Evolutionary conservation across 2,113 vertebrate genomes (phyloP), one percentile per base, ranked within the genome.

Genomic region (Romanogobio albipinnatus): DNA sequence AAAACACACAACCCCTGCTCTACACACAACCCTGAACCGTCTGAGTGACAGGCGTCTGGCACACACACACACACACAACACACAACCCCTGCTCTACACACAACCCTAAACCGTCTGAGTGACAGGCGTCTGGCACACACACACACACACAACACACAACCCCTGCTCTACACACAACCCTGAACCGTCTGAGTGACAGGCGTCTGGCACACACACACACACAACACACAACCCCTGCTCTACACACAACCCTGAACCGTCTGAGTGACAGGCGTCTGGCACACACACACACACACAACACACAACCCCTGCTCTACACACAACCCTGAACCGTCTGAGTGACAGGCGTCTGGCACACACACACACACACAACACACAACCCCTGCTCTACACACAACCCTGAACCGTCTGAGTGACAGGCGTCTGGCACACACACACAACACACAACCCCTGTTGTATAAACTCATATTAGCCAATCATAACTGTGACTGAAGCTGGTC

Each of bases 261-360:
- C 61, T 82, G 83, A 82, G 29, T 82, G 83, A 74, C 83, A 47
- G 45, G 3, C 36, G 36, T 39, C 36, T n/a, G n/a, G n/a, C 36
- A 39, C 3, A 39, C 36, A 39, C 36, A 29, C 29, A 29, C 29
- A 29, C 29, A 29, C 1, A 1, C n/a, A n/a, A 39, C 43, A 74
- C 39, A 11, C n/a, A 74, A 43, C 71, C 43, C 66, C 66, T 19
- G 17, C 39, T 39, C n/a, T n/a, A n/a, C n/a, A n/a, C n/a, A n/a
- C 29, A 29, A 29, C 29, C 29, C 29, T 29, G 29, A 29, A 29
- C 29, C 29, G 29, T 29, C 29, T 29, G 29, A 29, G 29, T 29
- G 29, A 29, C 29, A 29, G 29, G 29, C 29, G 2, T 29, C 29
- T n/a, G n/a, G n/a, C n/a, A n/a, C n/a, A n/a, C 1, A 29, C 29